Evolutionary conservation across 2,888 invertebrate genomes (phyloP), one percentile per base, ranked within the genome.

Genomic region (Escarpia spicata): DNA sequence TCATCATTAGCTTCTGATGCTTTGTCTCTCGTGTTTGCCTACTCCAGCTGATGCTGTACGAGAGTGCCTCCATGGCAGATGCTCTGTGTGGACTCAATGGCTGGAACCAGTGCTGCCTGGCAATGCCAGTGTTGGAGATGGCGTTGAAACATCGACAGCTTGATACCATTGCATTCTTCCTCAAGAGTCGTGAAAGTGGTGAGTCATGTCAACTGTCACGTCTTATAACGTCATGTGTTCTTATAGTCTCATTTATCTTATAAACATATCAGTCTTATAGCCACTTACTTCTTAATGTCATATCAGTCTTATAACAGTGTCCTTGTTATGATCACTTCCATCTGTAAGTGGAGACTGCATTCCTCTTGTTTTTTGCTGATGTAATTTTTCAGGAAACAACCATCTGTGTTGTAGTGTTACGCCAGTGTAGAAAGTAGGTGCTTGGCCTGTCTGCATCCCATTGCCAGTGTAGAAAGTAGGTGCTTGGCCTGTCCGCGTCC

Each of bases 91-190:
- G 95, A 52, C 93, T 95, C 44, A 96, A 96, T n/a, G 45, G 94
- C 95, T 91, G 91, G 91, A 44, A 91, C 91, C 43, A 91, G 91
- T 91, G 91, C 91, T 43, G 43, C 9, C 94, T 96, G 12, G 95
- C 96, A 0, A 91, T 96, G 9, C 94, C 95, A 52, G 95, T 95
- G 0, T 94, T 96, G 43, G 95, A 95, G 93, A 93, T 95, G 8
- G 95, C 95, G 4, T 94, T 96, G 15, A 95, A 95, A 92, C 95
- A 95, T 90, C 93, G 95, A 37, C 96, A 96, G 92, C 93, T 96
- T 12, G 96, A 96, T 92, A 96, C 96, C n/a, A 95, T 96, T 19
- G 93, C 95, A 3, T 95, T 95, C 94, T 96, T 95, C 93, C 94
- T 96, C 43, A 95, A 95, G 92, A 95, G 95, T 93, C 95, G 95